Base-by-base conservation (phyloP, 2,797 vertebrate genomes). In the Spinus olivaceus region DNA sequence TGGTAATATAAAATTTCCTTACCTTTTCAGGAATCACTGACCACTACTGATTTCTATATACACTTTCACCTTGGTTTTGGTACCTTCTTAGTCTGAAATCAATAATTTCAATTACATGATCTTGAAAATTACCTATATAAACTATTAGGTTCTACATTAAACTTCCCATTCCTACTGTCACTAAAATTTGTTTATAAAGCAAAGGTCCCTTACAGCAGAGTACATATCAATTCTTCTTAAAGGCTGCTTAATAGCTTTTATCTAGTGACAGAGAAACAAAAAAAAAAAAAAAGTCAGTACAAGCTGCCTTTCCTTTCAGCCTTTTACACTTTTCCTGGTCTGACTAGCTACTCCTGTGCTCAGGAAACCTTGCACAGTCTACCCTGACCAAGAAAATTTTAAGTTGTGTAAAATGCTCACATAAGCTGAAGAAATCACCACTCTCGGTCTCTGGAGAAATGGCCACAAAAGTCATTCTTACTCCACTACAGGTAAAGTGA, bases 61-160 rank as follows among this genome's bases (percentile, higher is more conserved):
- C 35, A 92, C 74, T 96, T 97, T 90, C 70, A 93, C 44, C 94
- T 88, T 90, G 41, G 46, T 95, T 97, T 97, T 96, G 84, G 93
- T 97, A 96, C 88, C 89, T 86, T 95, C 63, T 93, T 79, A 76
- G 92, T 83, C 88, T 73, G 83, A 97, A 97, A 96, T 95, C 10
- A 70, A 16, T 81, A 1, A 82, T 92, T 96, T 97, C 61, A 92
- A 83, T 94, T 92, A 81, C 32, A 84, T 49, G 73, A 76, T 90
- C 91, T 97, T 97, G 95, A 96, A 78, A 79, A 79, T 86, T 83
- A 94, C 83, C 37, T 94, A 90, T 72, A 66, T 80, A 95, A 97
- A 96, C 79, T 87, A 81, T 92, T 88, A 86, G 47, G 47, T 39
- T 83, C 41, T 86, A 88, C 65, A 72, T 93, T 78, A 93, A 93